phyloP scores from a whole-genome alignment of 35 echinoderm and acorn worm genomes.

The Heliocidaris erythrogramma region DNA sequence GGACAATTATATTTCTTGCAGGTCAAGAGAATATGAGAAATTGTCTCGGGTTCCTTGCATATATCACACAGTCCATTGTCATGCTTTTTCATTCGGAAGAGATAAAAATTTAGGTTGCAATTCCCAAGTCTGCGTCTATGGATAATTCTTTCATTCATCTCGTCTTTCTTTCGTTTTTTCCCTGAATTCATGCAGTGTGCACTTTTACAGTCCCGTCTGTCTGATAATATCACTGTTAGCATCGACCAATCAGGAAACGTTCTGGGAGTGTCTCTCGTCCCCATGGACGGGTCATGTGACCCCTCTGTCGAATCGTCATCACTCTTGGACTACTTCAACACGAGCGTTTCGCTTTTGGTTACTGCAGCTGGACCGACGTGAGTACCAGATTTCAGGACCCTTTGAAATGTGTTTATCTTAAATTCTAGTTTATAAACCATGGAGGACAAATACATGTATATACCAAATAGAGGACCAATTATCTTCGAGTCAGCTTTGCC shows the following conservation, averaged over 20 bases:
- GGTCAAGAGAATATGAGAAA: no score
- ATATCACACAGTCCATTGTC: no score
- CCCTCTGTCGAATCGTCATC: slow-evolving; percentile 29
- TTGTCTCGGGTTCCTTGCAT: no score
- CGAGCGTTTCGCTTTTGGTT: slow-evolving; percentile 74
- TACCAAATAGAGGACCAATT: neutral
- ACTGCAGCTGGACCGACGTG: slow-evolving; percentile 84
- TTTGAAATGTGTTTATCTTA: no score
- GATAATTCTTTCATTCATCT: no score
- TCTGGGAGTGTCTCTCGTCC: slow-evolving; percentile 66
- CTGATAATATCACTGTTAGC: slow-evolving; percentile 85
- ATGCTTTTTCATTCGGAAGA: no score
- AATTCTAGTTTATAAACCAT: no score
- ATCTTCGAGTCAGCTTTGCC: neutral
- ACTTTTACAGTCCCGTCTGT: slow-evolving; percentile 81
- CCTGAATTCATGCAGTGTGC: slow-evolving; percentile 66
- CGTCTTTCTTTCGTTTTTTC: neutral
- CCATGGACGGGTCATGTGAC: slow-evolving; percentile 74
- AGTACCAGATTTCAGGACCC: slow-evolving; percentile 37
- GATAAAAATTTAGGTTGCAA: no score
- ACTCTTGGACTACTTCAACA: slow-evolving; percentile 79
- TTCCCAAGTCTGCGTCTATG: no score
- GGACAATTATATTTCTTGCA: no score
- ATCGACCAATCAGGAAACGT: slow-evolving; percentile 95
- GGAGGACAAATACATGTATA: neutral